Percentiles rank a stretch among this genome's conserved stretches.
Evolutionary conservation across 2,113 vertebrate genomes (phyloP).

Genomic region (Eublepharis macularius): DNA sequence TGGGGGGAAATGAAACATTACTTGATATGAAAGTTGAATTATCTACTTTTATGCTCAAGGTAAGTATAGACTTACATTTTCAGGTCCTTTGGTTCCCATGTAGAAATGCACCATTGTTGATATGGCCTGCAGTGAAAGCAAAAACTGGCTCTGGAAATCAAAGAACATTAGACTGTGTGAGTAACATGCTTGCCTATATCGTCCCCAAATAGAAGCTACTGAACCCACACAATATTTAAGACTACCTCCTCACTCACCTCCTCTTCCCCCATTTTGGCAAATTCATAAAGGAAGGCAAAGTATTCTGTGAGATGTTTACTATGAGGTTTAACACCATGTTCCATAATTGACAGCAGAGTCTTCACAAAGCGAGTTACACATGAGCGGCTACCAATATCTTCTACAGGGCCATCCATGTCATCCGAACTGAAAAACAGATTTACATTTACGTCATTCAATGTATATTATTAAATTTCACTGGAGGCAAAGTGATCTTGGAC

Average conservation of each 20-base stretch:
- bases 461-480: not conserved
- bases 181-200: not conserved
- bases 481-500: not conserved
- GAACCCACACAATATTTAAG: not conserved
- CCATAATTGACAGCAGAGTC: slow-evolving; percentile 96
- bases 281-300: slow-evolving; percentile 98
- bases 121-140: slow-evolving; percentile 97
- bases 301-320: slow-evolving; percentile 99
- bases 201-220: not conserved
- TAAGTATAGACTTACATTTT: slow-evolving; percentile 85
- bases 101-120: slow-evolving; percentile 99
- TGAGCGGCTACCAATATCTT: slow-evolving; percentile 97
- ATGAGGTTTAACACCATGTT: slow-evolving; percentile 98
- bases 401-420: slow-evolving; percentile 96
- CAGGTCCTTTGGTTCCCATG: slow-evolving; percentile 99
- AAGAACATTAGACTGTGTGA: slow-evolving; percentile 39
- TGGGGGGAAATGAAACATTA: not conserved
- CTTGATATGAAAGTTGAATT: rapidly evolving
- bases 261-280: slow-evolving; percentile 99
- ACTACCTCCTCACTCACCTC: slow-evolving; percentile 76
- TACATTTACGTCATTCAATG: not conserved
- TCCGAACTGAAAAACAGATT: slow-evolving; percentile 84
- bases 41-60: rapidly evolving
- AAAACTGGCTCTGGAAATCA: slow-evolving; percentile 90
- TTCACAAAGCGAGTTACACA: slow-evolving; percentile 98